These are phyloP conservation scores for Drosophila baimaii DNA, from an alignment of 1,140 invertebrate genomes.

Conservation along the genomic window DNA sequence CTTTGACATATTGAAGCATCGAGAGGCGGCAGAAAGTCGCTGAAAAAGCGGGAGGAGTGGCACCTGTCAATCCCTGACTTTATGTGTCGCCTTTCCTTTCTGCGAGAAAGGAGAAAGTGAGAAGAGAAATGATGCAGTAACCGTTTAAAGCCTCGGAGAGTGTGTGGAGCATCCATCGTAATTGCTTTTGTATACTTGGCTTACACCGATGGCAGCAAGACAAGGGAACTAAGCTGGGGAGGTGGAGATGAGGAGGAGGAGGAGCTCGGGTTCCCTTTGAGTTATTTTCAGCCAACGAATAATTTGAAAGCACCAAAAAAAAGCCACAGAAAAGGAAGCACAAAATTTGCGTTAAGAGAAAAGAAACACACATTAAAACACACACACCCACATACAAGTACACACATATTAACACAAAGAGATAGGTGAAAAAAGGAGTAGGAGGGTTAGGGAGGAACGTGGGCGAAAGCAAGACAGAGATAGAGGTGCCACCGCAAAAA, in stretches of 20 bases:
- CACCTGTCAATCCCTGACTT: slow-evolving; percentile 49
- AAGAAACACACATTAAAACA: slow-evolving; percentile 44
- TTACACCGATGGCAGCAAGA: slow-evolving; percentile 36
- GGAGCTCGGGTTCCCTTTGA: slow-evolving; percentile 5
- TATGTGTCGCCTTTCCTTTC: slow-evolving; percentile 12
- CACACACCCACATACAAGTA: slow-evolving; percentile 6
- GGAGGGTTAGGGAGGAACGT: too few species aligned
- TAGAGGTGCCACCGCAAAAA: slow-evolving; percentile 25
- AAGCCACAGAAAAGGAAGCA: slow-evolving; percentile 44
- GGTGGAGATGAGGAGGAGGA: background rate
- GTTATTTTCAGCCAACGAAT: slow-evolving; percentile 41
- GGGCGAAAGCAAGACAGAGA: background rate
- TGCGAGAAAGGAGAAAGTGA: slow-evolving; percentile 8
- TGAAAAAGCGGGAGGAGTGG: slow-evolving; percentile 18
- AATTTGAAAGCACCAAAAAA: slow-evolving; percentile 38
- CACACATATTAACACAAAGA: slow-evolving; percentile 8
- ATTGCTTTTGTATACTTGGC: slow-evolving; percentile 68
- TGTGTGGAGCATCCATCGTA: slow-evolving; percentile 47
- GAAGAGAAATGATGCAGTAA: background rate
- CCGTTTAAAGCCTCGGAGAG: slow-evolving; percentile 22
- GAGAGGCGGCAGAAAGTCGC: background rate
- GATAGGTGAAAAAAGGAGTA: slow-evolving; percentile 1
- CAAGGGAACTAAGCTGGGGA: slow-evolving; percentile 41
- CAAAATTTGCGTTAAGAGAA: slow-evolving; percentile 51
- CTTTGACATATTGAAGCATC: slow-evolving; percentile 38